Evolutionary conservation across 2,797 vertebrate genomes (phyloP).

Genomic region (Tinamus major): DNA sequence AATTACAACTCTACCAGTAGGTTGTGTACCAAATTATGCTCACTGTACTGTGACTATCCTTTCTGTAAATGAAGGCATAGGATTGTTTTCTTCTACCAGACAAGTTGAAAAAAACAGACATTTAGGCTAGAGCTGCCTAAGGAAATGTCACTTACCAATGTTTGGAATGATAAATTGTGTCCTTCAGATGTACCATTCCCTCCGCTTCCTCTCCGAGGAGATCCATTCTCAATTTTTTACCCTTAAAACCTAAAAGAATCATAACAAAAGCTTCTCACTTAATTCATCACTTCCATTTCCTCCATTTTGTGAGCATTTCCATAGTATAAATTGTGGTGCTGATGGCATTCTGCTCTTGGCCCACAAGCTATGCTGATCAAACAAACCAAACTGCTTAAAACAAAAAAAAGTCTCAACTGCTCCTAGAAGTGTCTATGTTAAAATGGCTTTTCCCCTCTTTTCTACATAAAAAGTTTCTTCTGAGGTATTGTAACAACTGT

Average conservation of each 20-base stretch:
- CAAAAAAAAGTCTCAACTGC: neutral
- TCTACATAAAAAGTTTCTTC: neutral
- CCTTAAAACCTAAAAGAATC: conserved; percentile 68
- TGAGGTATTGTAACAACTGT: neutral
- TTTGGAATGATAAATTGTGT: conserved; percentile 55
- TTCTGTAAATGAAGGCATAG: neutral
- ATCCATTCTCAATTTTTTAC: conserved; percentile 68
- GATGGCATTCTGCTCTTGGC: conserved; percentile 2
- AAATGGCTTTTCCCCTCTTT: neutral
- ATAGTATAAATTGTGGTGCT: neutral
- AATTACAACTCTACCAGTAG: neutral
- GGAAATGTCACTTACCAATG: conserved; percentile 58
- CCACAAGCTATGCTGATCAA: neutral
- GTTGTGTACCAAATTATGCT: neutral
- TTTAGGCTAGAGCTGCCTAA: conserved; percentile 6
- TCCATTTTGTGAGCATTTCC: conserved; percentile 34
- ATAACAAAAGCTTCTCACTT: conserved; percentile 69
- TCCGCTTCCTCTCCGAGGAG: conserved; percentile 64
- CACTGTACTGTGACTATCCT: neutral
- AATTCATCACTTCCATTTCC: conserved; percentile 60
- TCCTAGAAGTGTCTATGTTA: neutral
- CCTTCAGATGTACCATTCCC: conserved; percentile 63
- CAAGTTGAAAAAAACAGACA: neutral
- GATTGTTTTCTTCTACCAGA: neutral
- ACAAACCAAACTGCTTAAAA: neutral